Evolutionary conservation across 2,888 invertebrate genomes (phyloP).

Genomic region (Philonicus albiceps): DNA sequence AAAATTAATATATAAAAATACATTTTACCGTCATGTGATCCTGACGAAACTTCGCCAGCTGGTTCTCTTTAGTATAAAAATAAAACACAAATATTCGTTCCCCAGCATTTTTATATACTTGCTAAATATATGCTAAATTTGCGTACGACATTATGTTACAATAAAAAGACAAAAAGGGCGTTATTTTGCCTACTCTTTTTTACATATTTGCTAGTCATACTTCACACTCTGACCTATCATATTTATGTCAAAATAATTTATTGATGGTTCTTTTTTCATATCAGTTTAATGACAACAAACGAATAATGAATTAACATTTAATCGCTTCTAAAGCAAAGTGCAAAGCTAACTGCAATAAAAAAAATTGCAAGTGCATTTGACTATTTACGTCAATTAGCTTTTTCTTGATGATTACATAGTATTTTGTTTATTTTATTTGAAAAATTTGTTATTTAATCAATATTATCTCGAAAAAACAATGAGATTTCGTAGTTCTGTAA

Average conservation of each 20-base stretch:
- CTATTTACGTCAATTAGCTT: background rate
- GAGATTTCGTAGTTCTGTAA: too few species aligned
- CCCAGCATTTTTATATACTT: background rate
- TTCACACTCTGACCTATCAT: background rate
- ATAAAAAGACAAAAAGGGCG: background rate
- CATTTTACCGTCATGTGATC: background rate
- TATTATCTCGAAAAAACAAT: too few species aligned
- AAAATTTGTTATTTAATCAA: too few species aligned
- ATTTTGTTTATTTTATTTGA: background rate
- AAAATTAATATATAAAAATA: background rate
- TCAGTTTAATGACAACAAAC: background rate
- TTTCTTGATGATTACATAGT: background rate
- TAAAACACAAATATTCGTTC: background rate
- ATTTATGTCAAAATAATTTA: background rate
- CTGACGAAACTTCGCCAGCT: background rate
- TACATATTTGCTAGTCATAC: background rate
- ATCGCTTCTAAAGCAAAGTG: background rate
- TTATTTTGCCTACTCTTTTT: background rate
- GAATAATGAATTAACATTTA: background rate
- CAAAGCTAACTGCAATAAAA: background rate
- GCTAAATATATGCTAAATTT: background rate
- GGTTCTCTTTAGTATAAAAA: background rate
- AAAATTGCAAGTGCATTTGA: background rate
- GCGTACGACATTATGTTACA: background rate
- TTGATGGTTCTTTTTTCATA: background rate